phyloP scores from a whole-genome alignment of 2,113 vertebrate species.

The Pterocles orientalis region DNA sequence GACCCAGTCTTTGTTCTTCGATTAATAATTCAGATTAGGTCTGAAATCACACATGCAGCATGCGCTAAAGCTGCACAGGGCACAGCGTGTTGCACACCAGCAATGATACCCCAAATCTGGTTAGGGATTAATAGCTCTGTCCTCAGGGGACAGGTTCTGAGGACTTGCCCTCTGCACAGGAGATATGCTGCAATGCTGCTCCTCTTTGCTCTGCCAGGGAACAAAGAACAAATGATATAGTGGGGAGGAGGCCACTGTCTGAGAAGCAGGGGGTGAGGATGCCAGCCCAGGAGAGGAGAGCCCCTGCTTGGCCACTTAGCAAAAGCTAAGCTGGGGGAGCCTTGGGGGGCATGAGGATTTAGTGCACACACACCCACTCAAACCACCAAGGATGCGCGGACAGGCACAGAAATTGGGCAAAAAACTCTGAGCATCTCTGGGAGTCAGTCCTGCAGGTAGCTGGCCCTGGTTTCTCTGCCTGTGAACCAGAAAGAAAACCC shows the following conservation, averaged over 20 bases:
- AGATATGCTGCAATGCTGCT: background rate
- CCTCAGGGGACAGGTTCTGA: background rate
- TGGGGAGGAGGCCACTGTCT: background rate
- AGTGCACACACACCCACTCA: background rate
- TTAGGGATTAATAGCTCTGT: background rate
- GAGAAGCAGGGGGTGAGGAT: background rate
- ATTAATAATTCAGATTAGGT: background rate
- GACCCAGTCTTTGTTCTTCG: background rate
- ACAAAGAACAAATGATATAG: background rate
- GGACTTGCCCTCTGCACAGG: background rate
- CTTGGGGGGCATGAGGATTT: background rate
- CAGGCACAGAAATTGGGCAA: background rate
- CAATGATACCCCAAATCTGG: background rate
- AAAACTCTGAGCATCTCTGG: background rate
- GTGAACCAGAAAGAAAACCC: background rate
- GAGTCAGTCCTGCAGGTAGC: background rate
- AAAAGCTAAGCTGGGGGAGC: background rate
- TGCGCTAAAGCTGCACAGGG: rapidly evolving
- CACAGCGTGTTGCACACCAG: rapidly evolving
- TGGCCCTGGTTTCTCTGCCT: background rate
- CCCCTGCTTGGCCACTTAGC: background rate
- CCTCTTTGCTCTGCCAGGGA: background rate
- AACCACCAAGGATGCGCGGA: background rate
- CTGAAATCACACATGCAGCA: background rate
- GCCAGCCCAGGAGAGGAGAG: background rate